These are phyloP conservation scores for Periplaneta americana DNA, from an alignment of 1,140 invertebrate species.

Conservation along the genomic window DNA sequence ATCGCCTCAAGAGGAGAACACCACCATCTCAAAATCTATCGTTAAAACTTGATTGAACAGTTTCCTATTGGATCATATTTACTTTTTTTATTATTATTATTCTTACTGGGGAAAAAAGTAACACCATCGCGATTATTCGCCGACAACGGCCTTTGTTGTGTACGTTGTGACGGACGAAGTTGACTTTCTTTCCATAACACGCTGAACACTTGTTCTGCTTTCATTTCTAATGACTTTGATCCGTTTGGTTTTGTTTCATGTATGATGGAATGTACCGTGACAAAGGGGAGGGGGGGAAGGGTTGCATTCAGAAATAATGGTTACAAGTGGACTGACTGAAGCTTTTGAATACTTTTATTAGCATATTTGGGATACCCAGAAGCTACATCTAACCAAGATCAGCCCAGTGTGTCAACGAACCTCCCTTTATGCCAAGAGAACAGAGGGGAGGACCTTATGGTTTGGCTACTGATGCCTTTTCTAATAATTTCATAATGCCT, in stretches of 20 bases:
- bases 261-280: not conserved
- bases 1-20: not conserved
- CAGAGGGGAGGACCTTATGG: not conserved
- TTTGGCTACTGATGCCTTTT: not conserved
- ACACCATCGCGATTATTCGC: not conserved
- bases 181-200: not conserved
- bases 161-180: not conserved
- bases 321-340: not conserved
- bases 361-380: not conserved
- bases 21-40: not conserved
- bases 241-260: not conserved
- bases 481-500: not conserved
- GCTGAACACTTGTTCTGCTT: not conserved
- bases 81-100: not conserved
- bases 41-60: not conserved
- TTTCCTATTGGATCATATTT: not conserved
- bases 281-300: not conserved
- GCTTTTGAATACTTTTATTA: not conserved
- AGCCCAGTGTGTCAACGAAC: not conserved
- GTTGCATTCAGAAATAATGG: not conserved
- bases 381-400: not conserved
- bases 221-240: not conserved
- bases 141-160: not conserved
- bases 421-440: not conserved
- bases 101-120: not conserved